phyloP scores from a whole-genome alignment of 2,113 vertebrate species.

The Tupaia chinensis region DNA sequence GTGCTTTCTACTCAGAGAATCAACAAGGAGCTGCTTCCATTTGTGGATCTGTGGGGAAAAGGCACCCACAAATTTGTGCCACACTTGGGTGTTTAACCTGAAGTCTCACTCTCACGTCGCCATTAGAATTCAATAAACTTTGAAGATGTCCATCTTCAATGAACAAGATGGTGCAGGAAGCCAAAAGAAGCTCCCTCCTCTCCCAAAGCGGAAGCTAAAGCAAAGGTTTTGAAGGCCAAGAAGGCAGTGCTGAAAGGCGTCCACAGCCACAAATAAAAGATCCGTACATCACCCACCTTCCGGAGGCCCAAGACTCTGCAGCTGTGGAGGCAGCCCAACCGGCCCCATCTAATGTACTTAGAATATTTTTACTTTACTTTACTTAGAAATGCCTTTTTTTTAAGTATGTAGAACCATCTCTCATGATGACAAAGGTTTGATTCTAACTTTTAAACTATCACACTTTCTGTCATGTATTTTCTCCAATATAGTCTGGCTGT shows the following conservation, averaged over 20 bases:
- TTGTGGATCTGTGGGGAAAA: not conserved
- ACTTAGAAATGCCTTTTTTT: no score
- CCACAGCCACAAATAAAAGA: no score
- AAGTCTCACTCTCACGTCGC: not conserved
- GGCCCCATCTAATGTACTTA: no score
- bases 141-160: not conserved
- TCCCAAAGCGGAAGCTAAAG: no score
- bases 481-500: not conserved
- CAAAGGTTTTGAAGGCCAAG: no score
- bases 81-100: not conserved
- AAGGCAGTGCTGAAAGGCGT: no score
- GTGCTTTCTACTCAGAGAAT: fast-evolving
- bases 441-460: not conserved
- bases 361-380: no score
- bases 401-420: not conserved
- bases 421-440: not conserved
- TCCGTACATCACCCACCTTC: no score
- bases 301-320: no score
- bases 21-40: not conserved
- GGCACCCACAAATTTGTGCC: not conserved
- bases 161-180: no score
- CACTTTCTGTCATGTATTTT: not conserved
- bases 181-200: no score
- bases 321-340: no score
- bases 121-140: not conserved